These are phyloP conservation scores for Cephalotes varians DNA, from an alignment of 2,888 invertebrate genomes.

Conservation along the genomic window DNA sequence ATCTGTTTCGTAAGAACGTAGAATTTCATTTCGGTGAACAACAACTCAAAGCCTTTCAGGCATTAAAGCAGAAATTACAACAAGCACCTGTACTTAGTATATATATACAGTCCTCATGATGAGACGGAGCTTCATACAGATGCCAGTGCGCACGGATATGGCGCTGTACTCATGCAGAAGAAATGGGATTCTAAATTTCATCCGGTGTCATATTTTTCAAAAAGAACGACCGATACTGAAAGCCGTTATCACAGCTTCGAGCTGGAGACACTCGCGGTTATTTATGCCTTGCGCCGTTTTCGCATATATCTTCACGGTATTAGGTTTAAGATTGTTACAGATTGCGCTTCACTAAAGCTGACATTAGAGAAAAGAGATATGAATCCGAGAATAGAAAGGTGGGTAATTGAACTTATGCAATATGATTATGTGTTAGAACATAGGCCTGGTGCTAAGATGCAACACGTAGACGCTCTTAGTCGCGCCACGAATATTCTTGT, in stretches of 20 bases:
- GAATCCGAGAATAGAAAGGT: not conserved
- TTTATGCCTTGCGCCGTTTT: not conserved
- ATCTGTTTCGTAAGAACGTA: not conserved
- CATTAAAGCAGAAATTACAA: not conserved
- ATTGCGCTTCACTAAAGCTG: not conserved
- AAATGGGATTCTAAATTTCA: not conserved
- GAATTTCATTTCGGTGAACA: conserved; percentile 1
- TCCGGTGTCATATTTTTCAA: not conserved
- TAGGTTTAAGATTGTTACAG: not conserved
- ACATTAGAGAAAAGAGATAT: not conserved
- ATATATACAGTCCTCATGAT: not conserved
- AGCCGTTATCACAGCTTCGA: not conserved
- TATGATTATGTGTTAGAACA: not conserved
- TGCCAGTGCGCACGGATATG: not conserved
- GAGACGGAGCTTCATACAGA: conserved; percentile 4
- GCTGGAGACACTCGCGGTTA: not conserved
- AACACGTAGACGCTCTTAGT: conserved; percentile 5
- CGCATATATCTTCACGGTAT: not conserved
- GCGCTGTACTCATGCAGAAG: conserved; percentile 14
- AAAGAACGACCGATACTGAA: not conserved
- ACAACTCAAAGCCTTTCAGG: not conserved
- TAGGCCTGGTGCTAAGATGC: not conserved
- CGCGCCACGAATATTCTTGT: not conserved
- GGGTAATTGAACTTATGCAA: not conserved
- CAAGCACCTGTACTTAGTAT: conserved; percentile 11